Evolutionary conservation across 2,888 invertebrate genomes (phyloP).

Genomic region (Lepas anatifera): DNA sequence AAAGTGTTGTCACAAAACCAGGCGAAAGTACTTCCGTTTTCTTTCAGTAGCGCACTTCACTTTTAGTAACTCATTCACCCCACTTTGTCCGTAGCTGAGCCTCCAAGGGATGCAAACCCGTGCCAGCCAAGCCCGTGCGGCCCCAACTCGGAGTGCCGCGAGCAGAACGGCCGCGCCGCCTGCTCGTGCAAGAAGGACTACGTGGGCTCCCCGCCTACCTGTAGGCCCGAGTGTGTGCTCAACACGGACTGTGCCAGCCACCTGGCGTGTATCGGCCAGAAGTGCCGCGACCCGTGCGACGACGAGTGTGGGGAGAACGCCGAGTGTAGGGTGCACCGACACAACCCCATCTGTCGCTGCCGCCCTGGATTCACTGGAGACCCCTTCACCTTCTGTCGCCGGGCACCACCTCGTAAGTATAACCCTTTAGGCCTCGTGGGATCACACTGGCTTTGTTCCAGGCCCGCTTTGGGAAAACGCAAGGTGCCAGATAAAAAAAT

Average conservation of each 20-base stretch:
- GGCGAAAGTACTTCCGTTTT: no score
- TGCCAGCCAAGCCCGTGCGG: slow-evolving; percentile 22
- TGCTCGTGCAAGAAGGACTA: slow-evolving; percentile 65
- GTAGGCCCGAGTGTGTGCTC: slow-evolving; percentile 52
- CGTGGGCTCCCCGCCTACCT: slow-evolving; percentile 66
- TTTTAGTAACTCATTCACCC: no score
- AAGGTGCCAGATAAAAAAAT: no score
- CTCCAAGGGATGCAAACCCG: background rate
- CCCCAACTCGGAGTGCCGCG: slow-evolving; percentile 59
- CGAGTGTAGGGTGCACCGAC: slow-evolving; percentile 23
- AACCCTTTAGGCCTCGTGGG: no score
- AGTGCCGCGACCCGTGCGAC: slow-evolving; percentile 29
- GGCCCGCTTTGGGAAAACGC: no score
- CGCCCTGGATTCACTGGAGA: slow-evolving; percentile 35
- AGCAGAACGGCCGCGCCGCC: slow-evolving; percentile 58
- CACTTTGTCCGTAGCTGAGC: background rate
- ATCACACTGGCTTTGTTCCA: no score
- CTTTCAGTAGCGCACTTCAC: no score
- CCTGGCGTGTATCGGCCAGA: slow-evolving; percentile 38
- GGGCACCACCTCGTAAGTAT: slow-evolving; percentile 36
- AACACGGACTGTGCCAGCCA: slow-evolving; percentile 69
- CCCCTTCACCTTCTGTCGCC: slow-evolving; percentile 41
- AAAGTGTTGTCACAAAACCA: no score
- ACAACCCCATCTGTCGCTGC: slow-evolving; percentile 41
- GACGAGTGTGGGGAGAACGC: slow-evolving; percentile 28